Evolutionary conservation across 2,888 invertebrate genomes (phyloP), one percentile per base, ranked within the genome.

Genomic region (Anthoptus insignis): DNA sequence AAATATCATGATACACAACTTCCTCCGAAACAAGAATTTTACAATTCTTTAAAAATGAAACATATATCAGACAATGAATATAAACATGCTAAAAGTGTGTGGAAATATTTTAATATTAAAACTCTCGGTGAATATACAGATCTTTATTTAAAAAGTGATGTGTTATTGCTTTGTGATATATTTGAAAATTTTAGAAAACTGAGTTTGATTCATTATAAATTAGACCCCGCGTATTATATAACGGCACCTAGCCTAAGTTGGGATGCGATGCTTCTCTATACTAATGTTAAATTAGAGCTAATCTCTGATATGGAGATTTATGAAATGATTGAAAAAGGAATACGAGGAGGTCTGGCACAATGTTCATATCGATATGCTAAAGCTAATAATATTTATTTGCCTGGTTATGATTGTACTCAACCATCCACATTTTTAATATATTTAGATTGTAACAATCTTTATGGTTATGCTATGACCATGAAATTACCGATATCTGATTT

Each of bases 401-500:
- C 53, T 6, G 6, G 32, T 29, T 53, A 9, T 53, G 16, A 53
- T 29, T n/a, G 8, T 21, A 11, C 53, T 8, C 5, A 53, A 29
- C 29, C 52, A 14, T 32, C 53, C 14, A 53, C 32, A 13, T 53
- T 19, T 32, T 53, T 53, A 32, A 16, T 53, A 29, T 53, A 53
- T 53, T 16, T 53, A 16, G 32, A 32, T 13, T 53, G 53, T 32
- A 53, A 53, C 16, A 53, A 32, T 32, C 16, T 53, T 14, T 53
- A 53, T 32, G 53, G 53, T n/a, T 53, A 63, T 50, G 68, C 70
- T 19, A 69, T 72, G 72, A 66, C 54, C n/a, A 56, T 67, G 24
- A 56, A 66, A n/a, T 22, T 70, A 24, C 70, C 70, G 14, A 21
- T 61, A 22, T 61, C 68, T 39, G 66, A 66, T 21, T 72, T 70